A percentile compares a stretch with the other conserved stretches of the same genome.
phyloP scores from a whole-genome alignment of 53 echinoderm and acorn worm species.

The Henricia sp. region DNA sequence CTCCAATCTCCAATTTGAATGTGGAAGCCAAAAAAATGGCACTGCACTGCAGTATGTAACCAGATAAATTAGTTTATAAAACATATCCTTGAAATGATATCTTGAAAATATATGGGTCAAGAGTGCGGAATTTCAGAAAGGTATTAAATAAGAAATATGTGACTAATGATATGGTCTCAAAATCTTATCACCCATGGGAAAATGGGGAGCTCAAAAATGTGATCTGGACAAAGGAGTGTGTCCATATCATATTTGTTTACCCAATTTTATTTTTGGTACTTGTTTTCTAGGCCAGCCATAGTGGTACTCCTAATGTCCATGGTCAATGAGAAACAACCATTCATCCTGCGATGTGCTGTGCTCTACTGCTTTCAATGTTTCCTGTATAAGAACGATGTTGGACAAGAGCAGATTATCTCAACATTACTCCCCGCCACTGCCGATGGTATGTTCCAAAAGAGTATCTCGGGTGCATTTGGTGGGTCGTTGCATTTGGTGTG shows the following conservation, averaged over 20 bases:
- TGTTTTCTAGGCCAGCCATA: conserved; percentile 83
- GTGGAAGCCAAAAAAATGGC: too few species aligned
- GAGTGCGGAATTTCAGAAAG: too few species aligned
- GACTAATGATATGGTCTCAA: too few species aligned
- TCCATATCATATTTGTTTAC: neutral
- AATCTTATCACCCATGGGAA: too few species aligned
- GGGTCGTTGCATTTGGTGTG: neutral
- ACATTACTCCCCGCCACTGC: conserved; percentile 97
- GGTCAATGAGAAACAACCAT: conserved; percentile 99
- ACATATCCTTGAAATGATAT: too few species aligned
- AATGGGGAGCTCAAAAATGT: too few species aligned
- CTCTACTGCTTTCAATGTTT: conserved; percentile 99
- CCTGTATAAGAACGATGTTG: conserved; percentile 94
- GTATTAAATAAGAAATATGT: too few species aligned
- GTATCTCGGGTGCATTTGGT: neutral
- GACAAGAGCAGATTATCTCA: conserved; percentile 96
- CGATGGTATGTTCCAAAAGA: conserved; percentile 69
- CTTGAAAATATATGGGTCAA: too few species aligned
- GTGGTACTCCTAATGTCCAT: conserved; percentile 99
- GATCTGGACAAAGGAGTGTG: too few species aligned
- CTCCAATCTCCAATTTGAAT: too few species aligned
- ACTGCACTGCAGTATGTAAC: too few species aligned
- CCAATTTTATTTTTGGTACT: neutral
- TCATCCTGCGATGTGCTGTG: conserved; percentile 93
- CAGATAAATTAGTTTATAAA: too few species aligned